Percentiles rank a stretch among this genome's conserved stretches.
Evolutionary conservation across 2,113 vertebrate species (phyloP).

Genomic region (Gopherus evgoodei): DNA sequence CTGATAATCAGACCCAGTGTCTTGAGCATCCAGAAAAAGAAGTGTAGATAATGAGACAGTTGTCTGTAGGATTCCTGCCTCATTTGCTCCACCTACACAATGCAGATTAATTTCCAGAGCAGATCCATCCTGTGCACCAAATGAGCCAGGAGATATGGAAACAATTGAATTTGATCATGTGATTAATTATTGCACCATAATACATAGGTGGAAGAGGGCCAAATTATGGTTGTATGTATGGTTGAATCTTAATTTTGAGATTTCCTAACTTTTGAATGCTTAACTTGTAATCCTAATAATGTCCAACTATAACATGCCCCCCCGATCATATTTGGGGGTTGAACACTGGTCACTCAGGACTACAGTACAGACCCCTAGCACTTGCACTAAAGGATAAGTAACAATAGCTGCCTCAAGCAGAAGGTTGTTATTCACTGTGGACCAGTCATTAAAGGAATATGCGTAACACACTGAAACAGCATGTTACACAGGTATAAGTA

Average conservation of each 20-base stretch:
- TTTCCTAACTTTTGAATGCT: neutral
- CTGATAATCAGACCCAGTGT: neutral
- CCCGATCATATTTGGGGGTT: neutral
- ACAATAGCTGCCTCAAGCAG: neutral
- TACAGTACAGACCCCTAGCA: neutral
- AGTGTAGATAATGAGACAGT: no score
- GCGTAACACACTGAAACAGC: neutral
- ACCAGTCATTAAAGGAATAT: neutral
- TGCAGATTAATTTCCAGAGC: neutral
- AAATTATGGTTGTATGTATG: neutral
- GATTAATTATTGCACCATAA: neutral
- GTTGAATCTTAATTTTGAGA: neutral
- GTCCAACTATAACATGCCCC: neutral
- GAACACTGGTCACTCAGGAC: neutral
- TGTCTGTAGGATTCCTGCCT: no score
- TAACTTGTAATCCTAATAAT: neutral
- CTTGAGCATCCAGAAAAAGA: neutral
- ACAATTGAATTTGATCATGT: neutral
- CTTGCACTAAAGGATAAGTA: neutral
- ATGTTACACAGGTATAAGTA: neutral
- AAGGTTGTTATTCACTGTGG: neutral
- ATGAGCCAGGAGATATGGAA: neutral
- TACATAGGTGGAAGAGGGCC: neutral
- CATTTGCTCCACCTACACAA: neutral
- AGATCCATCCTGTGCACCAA: fast-evolving